Base-by-base conservation (phyloP, 2,888 invertebrate species). In the Mylabris sibirica region DNA sequence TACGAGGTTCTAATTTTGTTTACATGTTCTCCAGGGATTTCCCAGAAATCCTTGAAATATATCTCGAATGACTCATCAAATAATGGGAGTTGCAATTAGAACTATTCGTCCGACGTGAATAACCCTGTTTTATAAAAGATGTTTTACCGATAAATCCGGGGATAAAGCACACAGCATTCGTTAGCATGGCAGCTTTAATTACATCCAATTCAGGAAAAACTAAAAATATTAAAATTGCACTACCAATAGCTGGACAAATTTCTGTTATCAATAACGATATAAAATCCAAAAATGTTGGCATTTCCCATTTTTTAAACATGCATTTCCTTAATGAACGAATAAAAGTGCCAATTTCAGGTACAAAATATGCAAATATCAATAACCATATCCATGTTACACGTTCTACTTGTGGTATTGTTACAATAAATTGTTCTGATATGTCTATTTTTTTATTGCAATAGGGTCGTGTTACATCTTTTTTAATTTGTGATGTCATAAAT, bases 201-300 rank as follows among this genome's bases (percentile, higher is more conserved):
- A 93, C 92, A 83, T 96, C 94, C 75, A 96, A 81, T 74, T 92
- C 89, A 0, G 97, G 96, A 44, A 97, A 85, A 59, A 95, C 89
- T 41, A 90, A 84, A 73, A 95, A 91, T 34, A 93, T 88, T 26
- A 97, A 87, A 41, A 95, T 83, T 0, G 92, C 91, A 76, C 94
- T 84, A 14, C 97, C 97, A 49, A 93, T 85, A 0, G 93, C 89
- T 79, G 96, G 92, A 14, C 94, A 84, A 0, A 92, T 89, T 85
- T 97, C 97, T 75, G 93, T 89, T n/a, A 91, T 63, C 64, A 91
- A 86, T 8, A 90, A 87, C 75, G 89, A 80, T 34, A 89, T 72
- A 76, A 92, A 88, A 78, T 89, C 89, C 22, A 80, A 74, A 57
- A 82, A 78, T 1, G 83, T 86, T 2, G 94, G 92, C 72, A 87